Evolutionary conservation across 1,140 invertebrate species (phyloP).

Genomic region (Cherax quadricarinatus): DNA sequence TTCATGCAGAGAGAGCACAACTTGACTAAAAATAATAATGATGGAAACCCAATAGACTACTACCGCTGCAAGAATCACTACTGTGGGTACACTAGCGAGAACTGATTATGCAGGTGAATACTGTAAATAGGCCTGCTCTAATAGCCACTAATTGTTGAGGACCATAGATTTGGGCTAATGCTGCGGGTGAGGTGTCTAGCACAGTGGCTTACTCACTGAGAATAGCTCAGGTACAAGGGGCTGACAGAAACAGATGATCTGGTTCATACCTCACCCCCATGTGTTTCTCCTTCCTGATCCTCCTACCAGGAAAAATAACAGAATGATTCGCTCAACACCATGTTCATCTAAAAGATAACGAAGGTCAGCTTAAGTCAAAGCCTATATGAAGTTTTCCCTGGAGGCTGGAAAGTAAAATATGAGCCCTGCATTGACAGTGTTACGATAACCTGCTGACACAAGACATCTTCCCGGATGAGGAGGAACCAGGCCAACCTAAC

Average conservation of each 20-base stretch:
- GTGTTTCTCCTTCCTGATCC: conserved; percentile 73
- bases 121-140: conserved; percentile 73
- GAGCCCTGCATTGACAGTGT: conserved; percentile 53
- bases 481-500: conserved; percentile 57
- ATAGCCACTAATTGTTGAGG: conserved; percentile 72
- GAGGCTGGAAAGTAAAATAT: conserved; percentile 67
- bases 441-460: conserved; percentile 51
- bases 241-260: conserved; percentile 71
- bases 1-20: conserved; percentile 74
- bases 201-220: conserved; percentile 73
- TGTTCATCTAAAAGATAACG: conserved; percentile 68
- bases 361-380: conserved; percentile 63
- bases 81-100: conserved; percentile 72
- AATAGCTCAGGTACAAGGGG: conserved; percentile 72
- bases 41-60: conserved; percentile 73
- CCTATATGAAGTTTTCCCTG: conserved; percentile 60
- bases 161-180: conserved; percentile 72
- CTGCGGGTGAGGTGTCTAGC: conserved; percentile 72
- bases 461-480: conserved; percentile 50
- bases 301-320: conserved; percentile 74
- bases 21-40: conserved; percentile 72
- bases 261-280: conserved; percentile 74
- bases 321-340: conserved; percentile 73
- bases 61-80: conserved; percentile 72
- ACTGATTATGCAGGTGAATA: conserved; percentile 73